phyloP scores from a whole-genome alignment of 1,140 invertebrate species.

The Apis dorsata region DNA sequence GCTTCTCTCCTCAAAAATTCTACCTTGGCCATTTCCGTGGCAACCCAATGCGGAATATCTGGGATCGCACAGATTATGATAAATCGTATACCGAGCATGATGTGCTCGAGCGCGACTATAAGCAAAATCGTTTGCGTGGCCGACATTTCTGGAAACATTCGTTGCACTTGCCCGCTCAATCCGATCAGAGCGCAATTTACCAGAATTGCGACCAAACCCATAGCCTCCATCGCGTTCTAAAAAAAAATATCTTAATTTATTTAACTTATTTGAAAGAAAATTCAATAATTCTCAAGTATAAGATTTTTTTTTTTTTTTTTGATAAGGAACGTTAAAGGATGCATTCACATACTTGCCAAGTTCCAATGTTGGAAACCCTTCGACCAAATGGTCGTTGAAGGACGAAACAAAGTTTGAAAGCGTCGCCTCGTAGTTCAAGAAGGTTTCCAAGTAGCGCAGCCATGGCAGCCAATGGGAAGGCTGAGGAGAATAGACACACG shows the following conservation, averaged over 20 bases:
- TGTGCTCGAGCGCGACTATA: constrained; percentile 94
- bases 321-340: too few species aligned
- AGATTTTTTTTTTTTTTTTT: background rate
- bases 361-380: constrained; percentile 95
- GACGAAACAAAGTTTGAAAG: constrained; percentile 97
- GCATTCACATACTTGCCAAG: constrained; percentile 90
- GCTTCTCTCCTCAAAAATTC: constrained; percentile 89
- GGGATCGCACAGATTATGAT: constrained; percentile 92
- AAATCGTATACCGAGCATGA: constrained; percentile 91
- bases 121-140: constrained; percentile 91
- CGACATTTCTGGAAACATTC: constrained; percentile 92
- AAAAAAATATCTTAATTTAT: background rate
- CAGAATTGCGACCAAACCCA: constrained; percentile 95
- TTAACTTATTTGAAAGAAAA: background rate
- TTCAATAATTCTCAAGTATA: background rate
- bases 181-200: constrained; percentile 97
- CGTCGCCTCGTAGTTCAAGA: constrained; percentile 95
- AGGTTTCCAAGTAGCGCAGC: constrained; percentile 97
- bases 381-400: constrained; percentile 96
- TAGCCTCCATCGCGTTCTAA: constrained; percentile 94
- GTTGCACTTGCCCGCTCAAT: constrained; percentile 92
- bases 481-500: constrained; percentile 97
- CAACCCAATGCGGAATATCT: constrained; percentile 94
- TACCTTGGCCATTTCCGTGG: constrained; percentile 92
- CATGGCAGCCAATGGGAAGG: constrained; percentile 95